Conservation (phyloP, 2,888 invertebrate genomes). For the Drosophila leonis region DNA sequence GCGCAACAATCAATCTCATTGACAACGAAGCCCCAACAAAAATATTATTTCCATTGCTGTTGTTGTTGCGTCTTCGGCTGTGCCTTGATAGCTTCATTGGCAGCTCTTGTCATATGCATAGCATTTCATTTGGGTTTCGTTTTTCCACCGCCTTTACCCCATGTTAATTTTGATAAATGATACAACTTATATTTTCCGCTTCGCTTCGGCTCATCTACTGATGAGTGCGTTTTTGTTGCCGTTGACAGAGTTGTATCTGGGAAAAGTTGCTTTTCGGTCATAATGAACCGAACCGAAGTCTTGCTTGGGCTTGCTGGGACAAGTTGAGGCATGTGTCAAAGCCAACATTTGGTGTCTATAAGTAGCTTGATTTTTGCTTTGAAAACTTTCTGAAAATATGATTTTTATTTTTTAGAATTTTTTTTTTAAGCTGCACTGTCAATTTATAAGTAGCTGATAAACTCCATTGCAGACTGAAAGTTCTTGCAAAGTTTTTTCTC, state of each 20-base stretch:
- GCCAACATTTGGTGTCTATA: not conserved
- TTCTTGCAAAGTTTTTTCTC: not conserved
- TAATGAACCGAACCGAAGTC: not conserved
- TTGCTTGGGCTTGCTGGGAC: not conserved
- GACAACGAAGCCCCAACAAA: slow-evolving; percentile 44
- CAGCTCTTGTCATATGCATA: slow-evolving; percentile 58
- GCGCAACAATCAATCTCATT: slow-evolving; percentile 74
- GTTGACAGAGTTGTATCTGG: not conserved
- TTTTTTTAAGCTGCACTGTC: not conserved
- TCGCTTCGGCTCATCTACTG: slow-evolving; percentile 10
- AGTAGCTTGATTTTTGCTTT: not conserved
- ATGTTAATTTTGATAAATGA: slow-evolving; percentile 74
- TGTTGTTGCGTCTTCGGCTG: slow-evolving; percentile 13
- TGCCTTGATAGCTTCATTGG: slow-evolving; percentile 62
- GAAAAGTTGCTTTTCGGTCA: slow-evolving; percentile 2
- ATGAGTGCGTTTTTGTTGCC: slow-evolving; percentile 19
- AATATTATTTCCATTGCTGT: slow-evolving; percentile 1
- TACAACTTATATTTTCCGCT: slow-evolving; percentile 33
- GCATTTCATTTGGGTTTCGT: slow-evolving; percentile 51
- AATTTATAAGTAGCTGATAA: not conserved
- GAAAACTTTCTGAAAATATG: not conserved
- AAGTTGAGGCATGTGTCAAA: too few species aligned
- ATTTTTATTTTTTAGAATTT: not conserved
- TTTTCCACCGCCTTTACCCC: slow-evolving; percentile 35
- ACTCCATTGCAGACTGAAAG: not conserved